Percentiles rank a stretch among this genome's conserved stretches.
These are phyloP conservation scores for Tipula vernalis DNA, from an alignment of 2,888 invertebrate genomes.

Conservation along the genomic window DNA sequence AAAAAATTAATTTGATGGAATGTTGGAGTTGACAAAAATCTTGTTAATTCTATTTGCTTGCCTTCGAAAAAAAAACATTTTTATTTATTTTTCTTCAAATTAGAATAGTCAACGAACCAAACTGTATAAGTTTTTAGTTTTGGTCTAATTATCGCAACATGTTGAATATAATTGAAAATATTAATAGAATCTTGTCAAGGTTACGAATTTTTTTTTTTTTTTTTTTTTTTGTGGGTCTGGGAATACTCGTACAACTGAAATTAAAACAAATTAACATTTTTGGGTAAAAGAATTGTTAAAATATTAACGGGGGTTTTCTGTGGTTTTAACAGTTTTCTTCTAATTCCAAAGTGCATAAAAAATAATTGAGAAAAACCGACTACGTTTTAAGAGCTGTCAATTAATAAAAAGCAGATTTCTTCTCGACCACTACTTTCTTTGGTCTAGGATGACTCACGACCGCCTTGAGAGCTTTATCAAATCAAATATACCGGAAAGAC, in stretches of 20 bases:
- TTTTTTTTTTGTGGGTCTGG: not conserved
- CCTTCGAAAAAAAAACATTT: not conserved
- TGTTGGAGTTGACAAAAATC: not conserved
- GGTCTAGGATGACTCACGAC: too few relatives aligned
- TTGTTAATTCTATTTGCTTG: not conserved
- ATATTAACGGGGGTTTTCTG: not conserved
- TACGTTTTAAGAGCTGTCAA: too few relatives aligned
- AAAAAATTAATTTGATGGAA: not conserved
- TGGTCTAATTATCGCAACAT: not conserved
- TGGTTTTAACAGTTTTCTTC: too few relatives aligned
- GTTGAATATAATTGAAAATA: not conserved
- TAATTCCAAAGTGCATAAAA: too few relatives aligned
- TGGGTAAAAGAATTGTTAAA: not conserved
- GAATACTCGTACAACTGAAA: not conserved
- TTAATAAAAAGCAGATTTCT: too few relatives aligned
- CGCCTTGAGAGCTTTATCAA: too few relatives aligned
- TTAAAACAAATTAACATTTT: not conserved
- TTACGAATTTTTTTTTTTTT: not conserved
- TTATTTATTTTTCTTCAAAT: not conserved
- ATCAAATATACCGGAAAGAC: too few relatives aligned
- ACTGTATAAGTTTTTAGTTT: not conserved
- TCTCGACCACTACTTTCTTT: too few relatives aligned
- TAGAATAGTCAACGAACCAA: slow-evolving; percentile 4
- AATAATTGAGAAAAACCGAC: too few relatives aligned
- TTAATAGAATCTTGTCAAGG: not conserved